phyloP scores from a whole-genome alignment of 1,140 invertebrate genomes.

The Diabrotica undecimpunctata region DNA sequence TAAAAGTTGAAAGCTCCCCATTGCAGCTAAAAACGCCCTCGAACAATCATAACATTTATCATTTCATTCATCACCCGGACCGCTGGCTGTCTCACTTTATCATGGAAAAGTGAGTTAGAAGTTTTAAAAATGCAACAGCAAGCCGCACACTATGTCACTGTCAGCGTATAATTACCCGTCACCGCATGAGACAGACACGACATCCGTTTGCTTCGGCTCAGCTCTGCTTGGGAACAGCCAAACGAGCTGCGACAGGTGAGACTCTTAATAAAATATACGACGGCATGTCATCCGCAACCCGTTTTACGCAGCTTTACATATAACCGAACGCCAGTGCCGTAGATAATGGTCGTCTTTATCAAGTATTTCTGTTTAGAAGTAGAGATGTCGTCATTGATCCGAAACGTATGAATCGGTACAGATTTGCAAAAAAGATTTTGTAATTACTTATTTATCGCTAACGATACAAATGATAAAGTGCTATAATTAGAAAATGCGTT shows the following conservation, averaged over 20 bases:
- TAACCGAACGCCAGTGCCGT: background rate
- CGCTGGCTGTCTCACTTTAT: conserved; percentile 15
- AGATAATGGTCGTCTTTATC: no score
- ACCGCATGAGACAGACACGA: conserved; percentile 43
- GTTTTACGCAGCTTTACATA: conserved; percentile 32
- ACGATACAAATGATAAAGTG: no score
- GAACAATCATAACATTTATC: conserved; percentile 18
- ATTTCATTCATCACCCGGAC: conserved; percentile 9
- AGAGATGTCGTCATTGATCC: no score
- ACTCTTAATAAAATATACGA: conserved; percentile 43
- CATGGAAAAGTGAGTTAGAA: conserved; percentile 19
- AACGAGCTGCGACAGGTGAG: conserved; percentile 44
- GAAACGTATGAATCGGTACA: no score
- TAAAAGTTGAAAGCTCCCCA: background rate
- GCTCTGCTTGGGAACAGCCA: conserved; percentile 37
- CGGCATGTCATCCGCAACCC: conserved; percentile 36
- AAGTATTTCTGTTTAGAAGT: no score
- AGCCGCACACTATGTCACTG: conserved; percentile 46
- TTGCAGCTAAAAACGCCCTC: background rate
- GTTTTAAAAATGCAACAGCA: conserved; percentile 43
- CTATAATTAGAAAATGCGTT: no score
- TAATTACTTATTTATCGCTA: no score
- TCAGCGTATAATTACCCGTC: conserved; percentile 47
- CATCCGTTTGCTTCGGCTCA: conserved; percentile 37
- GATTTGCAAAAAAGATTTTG: no score